Base-by-base conservation (phyloP, 2,888 invertebrate species). In the Latrodectus elegans region DNA sequence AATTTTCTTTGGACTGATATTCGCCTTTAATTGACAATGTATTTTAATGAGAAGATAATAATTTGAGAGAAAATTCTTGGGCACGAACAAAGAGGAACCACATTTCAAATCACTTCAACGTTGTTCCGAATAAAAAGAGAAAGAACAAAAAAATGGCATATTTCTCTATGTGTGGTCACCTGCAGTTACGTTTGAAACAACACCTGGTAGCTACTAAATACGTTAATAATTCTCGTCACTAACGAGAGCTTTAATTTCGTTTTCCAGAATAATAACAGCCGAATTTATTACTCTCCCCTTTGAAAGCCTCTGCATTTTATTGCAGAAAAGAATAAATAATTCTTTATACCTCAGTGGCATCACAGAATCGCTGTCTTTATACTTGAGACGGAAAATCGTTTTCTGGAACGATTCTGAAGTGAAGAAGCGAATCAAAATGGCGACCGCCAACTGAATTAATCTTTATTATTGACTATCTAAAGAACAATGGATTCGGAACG, bases 401-500 rank as follows among this genome's bases (percentile, higher is more conserved):
- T 79, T 77, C 78, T 17, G 73, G 49, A 83, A 83, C 67, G 71
- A 73, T 74, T 67, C 14, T 51, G 22, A 17, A 68, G n/a, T 55
- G 68, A 74, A 74, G 17, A 72, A 68, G 15, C 51, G 68, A 77
- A 84, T 68, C 71, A 84, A 84, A 71, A 76, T 84, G 75, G 74
- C 84, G 64, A 49, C 74, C n/a, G 60, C 60, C 55, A 68, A 55
- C 70, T 80, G 79, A 85, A 85, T 85, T 85, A 85, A 85, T 85
- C 85, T 85, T 85, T 79, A 85, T 85, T 85, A 85, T 85, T 85
- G 85, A 85, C 85, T 85, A 75, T 53, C 85, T 79, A 75, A 75
- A 74, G 75, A 85, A 85, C 85, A 85, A 85, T 85, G 79, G 85
- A 22, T 75, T 85, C 74, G 85, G 79, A 75, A 85, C 79, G 85